A percentile compares a stretch with the other conserved stretches of the same genome.
phyloP scores from a whole-genome alignment of 2,797 vertebrate genomes.

The Pachyuromys duprasi region DNA sequence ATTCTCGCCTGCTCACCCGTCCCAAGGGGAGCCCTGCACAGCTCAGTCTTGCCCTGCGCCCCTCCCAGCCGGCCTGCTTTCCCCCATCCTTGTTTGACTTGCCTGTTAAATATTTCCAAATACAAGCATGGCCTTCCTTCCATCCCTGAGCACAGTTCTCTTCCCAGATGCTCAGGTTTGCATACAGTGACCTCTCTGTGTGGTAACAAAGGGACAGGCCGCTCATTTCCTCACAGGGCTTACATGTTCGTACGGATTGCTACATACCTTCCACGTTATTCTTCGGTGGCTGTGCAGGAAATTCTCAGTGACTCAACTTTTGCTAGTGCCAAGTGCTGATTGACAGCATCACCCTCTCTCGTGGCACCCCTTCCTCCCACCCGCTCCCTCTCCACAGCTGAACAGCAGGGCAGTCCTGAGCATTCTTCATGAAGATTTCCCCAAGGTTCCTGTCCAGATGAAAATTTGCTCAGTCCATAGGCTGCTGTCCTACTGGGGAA shows the following conservation, averaged over 20 bases:
- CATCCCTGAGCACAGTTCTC: constrained; percentile 46
- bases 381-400: not conserved
- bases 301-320: constrained; percentile 66
- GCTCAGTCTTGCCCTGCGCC: not conserved
- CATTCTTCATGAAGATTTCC: not conserved
- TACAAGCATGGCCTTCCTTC: constrained; percentile 60
- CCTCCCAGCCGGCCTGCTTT: not conserved
- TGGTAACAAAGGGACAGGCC: constrained; percentile 44
- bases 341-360: constrained; percentile 32
- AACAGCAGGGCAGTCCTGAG: not conserved
- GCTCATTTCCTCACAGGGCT: constrained; percentile 49
- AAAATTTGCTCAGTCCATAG: not conserved
- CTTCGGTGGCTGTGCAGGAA: constrained; percentile 57
- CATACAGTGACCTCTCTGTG: constrained; percentile 61
- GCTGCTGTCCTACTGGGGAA: not conserved
- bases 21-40: not conserved
- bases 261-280: constrained; percentile 62
- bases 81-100: constrained; percentile 63
- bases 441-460: not conserved
- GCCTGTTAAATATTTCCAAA: constrained; percentile 66
- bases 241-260: constrained; percentile 64
- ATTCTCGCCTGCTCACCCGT: not conserved
- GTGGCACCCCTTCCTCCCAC: not conserved
- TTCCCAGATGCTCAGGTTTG: constrained; percentile 56
- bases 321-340: constrained; percentile 21